Percentiles rank a stretch among this genome's conserved stretches.
Conservation (phyloP, 2,113 vertebrate species). For the Dicaeum eximium region DNA sequence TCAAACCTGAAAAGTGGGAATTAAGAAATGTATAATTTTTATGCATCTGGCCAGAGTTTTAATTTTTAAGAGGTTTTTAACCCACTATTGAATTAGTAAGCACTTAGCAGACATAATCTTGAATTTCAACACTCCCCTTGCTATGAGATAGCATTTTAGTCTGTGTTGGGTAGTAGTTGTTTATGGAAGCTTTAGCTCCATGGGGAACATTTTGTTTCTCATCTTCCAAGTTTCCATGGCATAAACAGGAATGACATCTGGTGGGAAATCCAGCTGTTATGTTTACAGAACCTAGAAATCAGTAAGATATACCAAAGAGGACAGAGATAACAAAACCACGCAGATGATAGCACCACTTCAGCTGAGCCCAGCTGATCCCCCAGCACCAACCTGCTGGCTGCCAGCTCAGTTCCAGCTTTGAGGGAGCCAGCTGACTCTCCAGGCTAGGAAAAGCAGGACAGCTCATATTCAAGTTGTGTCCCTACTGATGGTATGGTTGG, state of each 20-base stretch:
- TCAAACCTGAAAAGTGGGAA: not conserved
- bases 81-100: not conserved
- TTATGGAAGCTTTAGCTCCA: not conserved
- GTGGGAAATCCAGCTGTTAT: not conserved
- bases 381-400: not conserved
- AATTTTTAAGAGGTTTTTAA: not conserved
- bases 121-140: not conserved
- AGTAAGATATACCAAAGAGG: not conserved
- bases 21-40: not conserved
- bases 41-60: not conserved
- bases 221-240: not conserved
- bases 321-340: fast-evolving
- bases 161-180: not conserved
- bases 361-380: not conserved
- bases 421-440: not conserved
- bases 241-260: not conserved
- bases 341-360: fast-evolving
- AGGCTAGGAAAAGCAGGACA: not conserved
- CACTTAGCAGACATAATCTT: not conserved
- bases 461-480: not conserved
- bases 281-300: not conserved
- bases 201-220: not conserved
- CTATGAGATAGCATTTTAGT: not conserved
- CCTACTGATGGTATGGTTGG: not conserved
- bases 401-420: not conserved